Percentiles rank a stretch among this genome's conserved stretches.
Conservation (phyloP, 2,113 vertebrate species). For the Sorex araneus region DNA sequence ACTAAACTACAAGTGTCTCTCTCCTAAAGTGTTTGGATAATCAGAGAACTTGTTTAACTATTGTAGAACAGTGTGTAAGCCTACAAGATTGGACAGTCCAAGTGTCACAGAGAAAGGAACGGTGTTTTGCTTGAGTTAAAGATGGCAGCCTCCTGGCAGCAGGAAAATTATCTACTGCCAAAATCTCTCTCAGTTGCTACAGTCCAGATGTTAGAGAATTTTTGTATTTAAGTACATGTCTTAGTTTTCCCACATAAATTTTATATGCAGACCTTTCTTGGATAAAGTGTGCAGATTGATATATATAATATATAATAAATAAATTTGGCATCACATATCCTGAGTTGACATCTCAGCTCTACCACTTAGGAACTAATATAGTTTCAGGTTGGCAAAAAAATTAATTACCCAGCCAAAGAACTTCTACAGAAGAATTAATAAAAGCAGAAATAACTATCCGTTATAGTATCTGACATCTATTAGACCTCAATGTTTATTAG, state of each 20-base stretch:
- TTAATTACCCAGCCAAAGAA: neutral
- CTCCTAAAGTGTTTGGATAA: neutral
- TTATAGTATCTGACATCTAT: neutral
- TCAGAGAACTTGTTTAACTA: neutral
- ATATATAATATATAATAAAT: neutral
- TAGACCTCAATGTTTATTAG: neutral
- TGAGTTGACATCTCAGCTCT: neutral
- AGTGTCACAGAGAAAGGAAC: neutral
- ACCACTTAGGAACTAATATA: neutral
- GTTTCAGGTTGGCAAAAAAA: neutral
- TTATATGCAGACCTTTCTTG: neutral
- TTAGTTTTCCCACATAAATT: neutral
- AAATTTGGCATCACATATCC: neutral
- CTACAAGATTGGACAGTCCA: neutral
- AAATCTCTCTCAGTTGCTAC: neutral
- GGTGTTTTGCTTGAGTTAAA: neutral
- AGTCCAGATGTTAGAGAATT: neutral
- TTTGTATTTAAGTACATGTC: neutral
- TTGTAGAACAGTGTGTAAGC: neutral
- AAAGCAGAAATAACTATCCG: neutral
- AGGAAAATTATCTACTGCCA: neutral
- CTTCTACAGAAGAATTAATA: conserved; percentile 6
- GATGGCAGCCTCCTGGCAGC: neutral
- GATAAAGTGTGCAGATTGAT: neutral
- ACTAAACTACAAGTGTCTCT: neutral